These are phyloP conservation scores for Lordiphosa stackelbergi DNA, from an alignment of 1,140 invertebrate genomes.

Conservation along the genomic window DNA sequence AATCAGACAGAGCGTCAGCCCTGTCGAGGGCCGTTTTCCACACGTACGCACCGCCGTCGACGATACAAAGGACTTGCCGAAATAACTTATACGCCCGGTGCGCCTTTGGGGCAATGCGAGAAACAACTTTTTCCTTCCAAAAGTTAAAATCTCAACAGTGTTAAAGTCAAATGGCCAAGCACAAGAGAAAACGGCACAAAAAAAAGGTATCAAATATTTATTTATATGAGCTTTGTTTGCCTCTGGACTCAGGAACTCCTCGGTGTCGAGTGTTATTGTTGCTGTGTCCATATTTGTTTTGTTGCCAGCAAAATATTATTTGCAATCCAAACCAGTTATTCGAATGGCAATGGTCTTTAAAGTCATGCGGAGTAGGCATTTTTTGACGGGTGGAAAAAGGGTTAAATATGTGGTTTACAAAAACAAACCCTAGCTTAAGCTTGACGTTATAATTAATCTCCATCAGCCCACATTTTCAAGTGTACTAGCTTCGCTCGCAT, in stretches of 20 bases:
- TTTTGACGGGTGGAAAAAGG: slow-evolving; percentile 2
- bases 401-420: not conserved
- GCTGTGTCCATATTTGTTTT: slow-evolving; percentile 30
- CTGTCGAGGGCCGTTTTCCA: slow-evolving; percentile 54
- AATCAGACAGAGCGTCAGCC: slow-evolving; percentile 42
- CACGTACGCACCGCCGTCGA: slow-evolving; percentile 57
- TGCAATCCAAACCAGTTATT: slow-evolving; percentile 26
- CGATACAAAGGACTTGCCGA: slow-evolving; percentile 71
- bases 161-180: slow-evolving; percentile 51
- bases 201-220: slow-evolving; percentile 73
- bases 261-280: slow-evolving; percentile 44
- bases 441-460: no score
- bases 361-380: slow-evolving; percentile 14
- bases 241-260: slow-evolving; percentile 44
- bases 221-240: slow-evolving; percentile 70
- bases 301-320: slow-evolving; percentile 40
- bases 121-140: slow-evolving; percentile 52
- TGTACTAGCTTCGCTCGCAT: no score
- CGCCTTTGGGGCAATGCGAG: slow-evolving; percentile 36
- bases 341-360: slow-evolving; percentile 34
- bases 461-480: no score
- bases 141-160: slow-evolving; percentile 72
- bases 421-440: no score
- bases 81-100: slow-evolving; percentile 74
- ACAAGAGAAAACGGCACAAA: slow-evolving; percentile 21